Evolutionary conservation across 2,888 invertebrate genomes (phyloP).

Genomic region (Sarcophaga caerulescens): DNA sequence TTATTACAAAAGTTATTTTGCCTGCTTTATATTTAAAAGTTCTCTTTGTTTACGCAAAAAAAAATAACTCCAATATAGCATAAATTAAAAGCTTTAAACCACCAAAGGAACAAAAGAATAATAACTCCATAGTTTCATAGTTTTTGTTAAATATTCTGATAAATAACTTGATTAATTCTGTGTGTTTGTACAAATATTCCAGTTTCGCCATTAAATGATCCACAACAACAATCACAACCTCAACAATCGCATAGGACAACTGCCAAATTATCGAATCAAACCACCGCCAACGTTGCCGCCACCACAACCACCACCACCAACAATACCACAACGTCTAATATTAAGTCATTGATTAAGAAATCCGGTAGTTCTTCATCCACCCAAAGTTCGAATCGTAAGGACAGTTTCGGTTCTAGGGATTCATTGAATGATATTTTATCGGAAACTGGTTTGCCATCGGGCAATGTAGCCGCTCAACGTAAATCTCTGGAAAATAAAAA

Average conservation of each 20-base stretch:
- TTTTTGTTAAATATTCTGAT: neutral
- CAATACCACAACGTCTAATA: slow-evolving; percentile 74
- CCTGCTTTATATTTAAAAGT: slow-evolving; percentile 40
- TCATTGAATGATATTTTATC: slow-evolving; percentile 80
- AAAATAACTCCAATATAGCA: neutral
- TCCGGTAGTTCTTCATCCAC: slow-evolving; percentile 76
- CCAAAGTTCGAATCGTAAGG: slow-evolving; percentile 77
- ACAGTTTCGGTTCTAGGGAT: slow-evolving; percentile 80
- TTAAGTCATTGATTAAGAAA: slow-evolving; percentile 75
- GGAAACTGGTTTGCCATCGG: slow-evolving; percentile 79
- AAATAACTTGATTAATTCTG: slow-evolving; percentile 33
- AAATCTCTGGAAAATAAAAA: slow-evolving; percentile 82
- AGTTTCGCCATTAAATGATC: slow-evolving; percentile 78
- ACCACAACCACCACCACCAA: slow-evolving; percentile 68
- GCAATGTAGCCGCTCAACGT: slow-evolving; percentile 82
- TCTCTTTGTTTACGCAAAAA: neutral
- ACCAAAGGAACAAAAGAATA: neutral
- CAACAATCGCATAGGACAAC: slow-evolving; percentile 71
- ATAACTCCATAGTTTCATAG: slow-evolving; percentile 27
- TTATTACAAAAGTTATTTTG: slow-evolving; percentile 48
- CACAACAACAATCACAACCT: slow-evolving; percentile 68
- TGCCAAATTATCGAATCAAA: slow-evolving; percentile 73
- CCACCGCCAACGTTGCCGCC: slow-evolving; percentile 69
- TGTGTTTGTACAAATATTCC: slow-evolving; percentile 60
- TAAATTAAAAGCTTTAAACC: slow-evolving; percentile 6